phyloP scores from a whole-genome alignment of 2,113 vertebrate genomes.

The Neolamprologus brichardi region DNA sequence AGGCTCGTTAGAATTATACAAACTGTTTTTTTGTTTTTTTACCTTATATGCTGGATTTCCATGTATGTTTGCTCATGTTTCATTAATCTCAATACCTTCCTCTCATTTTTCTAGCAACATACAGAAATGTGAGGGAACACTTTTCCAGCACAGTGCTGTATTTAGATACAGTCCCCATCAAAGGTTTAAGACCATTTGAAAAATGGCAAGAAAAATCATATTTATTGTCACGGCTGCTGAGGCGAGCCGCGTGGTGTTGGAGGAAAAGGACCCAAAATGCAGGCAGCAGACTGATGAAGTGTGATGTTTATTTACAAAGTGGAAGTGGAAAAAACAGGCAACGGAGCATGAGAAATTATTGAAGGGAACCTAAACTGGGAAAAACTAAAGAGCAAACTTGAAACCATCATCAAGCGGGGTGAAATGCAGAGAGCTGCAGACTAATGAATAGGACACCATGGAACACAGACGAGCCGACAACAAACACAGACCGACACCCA shows the following conservation, averaged over 20 bases:
- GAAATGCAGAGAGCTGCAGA: too few species aligned
- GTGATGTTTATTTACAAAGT: not conserved
- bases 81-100: not conserved
- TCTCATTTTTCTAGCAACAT: not conserved
- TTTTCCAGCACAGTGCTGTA: not conserved
- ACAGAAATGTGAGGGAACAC: not conserved
- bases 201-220: not conserved
- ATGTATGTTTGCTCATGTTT: not conserved
- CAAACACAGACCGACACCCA: too few species aligned
- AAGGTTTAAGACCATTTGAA: not conserved
- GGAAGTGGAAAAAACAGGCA: not conserved
- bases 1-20: not conserved
- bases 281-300: too few species aligned
- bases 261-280: too few species aligned
- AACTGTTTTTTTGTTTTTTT: not conserved
- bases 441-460: too few species aligned
- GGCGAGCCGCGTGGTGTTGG: too few species aligned
- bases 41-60: not conserved
- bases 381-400: too few species aligned
- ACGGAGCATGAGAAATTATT: too few species aligned
- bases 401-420: too few species aligned
- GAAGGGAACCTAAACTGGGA: too few species aligned
- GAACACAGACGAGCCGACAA: too few species aligned
- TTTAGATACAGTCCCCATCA: not conserved
- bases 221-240: not conserved